phyloP scores from a whole-genome alignment of 2,888 invertebrate species.

The Lapara coniferarum region DNA sequence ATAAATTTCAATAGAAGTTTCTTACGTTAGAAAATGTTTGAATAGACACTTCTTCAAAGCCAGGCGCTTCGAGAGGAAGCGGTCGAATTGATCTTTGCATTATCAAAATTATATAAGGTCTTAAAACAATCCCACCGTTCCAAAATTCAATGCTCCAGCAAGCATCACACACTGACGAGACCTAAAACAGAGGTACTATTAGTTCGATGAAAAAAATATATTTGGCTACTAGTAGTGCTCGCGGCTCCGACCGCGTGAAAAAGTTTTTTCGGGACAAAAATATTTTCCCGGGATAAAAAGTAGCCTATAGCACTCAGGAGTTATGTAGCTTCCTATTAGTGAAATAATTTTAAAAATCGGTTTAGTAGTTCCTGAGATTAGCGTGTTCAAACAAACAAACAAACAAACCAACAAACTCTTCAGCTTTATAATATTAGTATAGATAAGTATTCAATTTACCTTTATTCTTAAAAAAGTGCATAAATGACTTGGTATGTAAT shows the following conservation, averaged over 20 bases:
- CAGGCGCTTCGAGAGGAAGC: constrained; percentile 56
- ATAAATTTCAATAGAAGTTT: constrained; percentile 23
- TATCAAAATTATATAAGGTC: constrained; percentile 64
- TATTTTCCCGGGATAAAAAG: too few species aligned
- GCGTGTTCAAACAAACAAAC: too few species aligned
- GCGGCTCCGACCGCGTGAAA: too few species aligned
- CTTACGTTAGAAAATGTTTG: constrained; percentile 67
- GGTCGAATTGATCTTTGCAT: constrained; percentile 63
- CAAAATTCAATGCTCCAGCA: constrained; percentile 66
- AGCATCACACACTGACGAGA: constrained; percentile 53
- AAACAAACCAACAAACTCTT: too few species aligned
- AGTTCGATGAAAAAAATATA: neutral
- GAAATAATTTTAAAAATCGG: too few species aligned
- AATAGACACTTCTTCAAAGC: constrained; percentile 63
- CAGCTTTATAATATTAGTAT: too few species aligned
- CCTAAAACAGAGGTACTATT: constrained; percentile 28
- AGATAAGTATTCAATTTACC: constrained; percentile 28
- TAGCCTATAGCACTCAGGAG: too few species aligned
- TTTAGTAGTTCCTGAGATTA: too few species aligned
- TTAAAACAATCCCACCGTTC: constrained; percentile 56
- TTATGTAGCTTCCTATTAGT: too few species aligned
- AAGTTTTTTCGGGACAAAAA: too few species aligned
- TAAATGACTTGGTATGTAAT: constrained; percentile 34
- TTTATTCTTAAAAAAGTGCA: constrained; percentile 36
- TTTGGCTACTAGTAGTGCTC: too few species aligned